These are phyloP conservation scores for Parasteatoda lunata DNA, from an alignment of 2,888 invertebrate genomes.

Conservation along the genomic window DNA sequence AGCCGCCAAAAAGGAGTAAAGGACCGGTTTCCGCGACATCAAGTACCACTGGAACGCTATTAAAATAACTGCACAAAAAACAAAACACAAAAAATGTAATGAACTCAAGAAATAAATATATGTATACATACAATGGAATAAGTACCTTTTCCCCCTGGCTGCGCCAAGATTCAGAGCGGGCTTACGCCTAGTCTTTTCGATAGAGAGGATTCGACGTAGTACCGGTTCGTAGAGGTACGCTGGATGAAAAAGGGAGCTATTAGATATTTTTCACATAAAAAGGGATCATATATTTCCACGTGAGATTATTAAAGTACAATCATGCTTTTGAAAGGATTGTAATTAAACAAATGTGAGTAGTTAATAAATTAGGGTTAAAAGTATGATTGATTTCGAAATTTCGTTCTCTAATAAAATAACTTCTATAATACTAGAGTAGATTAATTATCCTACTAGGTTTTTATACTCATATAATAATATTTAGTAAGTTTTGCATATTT, in stretches of 20 bases:
- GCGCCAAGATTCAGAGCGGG: conserved; percentile 59
- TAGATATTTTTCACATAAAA: conserved; percentile 15
- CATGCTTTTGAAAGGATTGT: too few species aligned
- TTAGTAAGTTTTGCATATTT: too few species aligned
- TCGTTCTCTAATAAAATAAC: too few species aligned
- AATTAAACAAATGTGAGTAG: too few species aligned
- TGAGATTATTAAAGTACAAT: too few species aligned
- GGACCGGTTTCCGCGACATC: conserved; percentile 65
- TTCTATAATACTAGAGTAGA: too few species aligned
- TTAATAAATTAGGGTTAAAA: too few species aligned
- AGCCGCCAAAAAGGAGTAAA: conserved; percentile 17
- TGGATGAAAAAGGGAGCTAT: conserved; percentile 46
- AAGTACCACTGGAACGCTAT: conserved; percentile 67
- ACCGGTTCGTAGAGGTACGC: conserved; percentile 55
- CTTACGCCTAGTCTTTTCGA: conserved; percentile 47
- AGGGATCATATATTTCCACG: neutral
- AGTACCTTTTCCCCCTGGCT: conserved; percentile 63
- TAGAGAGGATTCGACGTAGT: conserved; percentile 55
- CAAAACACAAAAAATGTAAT: conserved; percentile 58
- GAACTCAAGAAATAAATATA: conserved; percentile 64
- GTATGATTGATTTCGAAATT: too few species aligned
- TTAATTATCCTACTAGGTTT: too few species aligned
- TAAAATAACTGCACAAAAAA: conserved; percentile 67
- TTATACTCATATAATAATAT: too few species aligned
- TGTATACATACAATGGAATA: conserved; percentile 65